These are phyloP conservation scores for Chelonia mydas DNA, from an alignment of 2,797 vertebrate species.

Conservation along the genomic window DNA sequence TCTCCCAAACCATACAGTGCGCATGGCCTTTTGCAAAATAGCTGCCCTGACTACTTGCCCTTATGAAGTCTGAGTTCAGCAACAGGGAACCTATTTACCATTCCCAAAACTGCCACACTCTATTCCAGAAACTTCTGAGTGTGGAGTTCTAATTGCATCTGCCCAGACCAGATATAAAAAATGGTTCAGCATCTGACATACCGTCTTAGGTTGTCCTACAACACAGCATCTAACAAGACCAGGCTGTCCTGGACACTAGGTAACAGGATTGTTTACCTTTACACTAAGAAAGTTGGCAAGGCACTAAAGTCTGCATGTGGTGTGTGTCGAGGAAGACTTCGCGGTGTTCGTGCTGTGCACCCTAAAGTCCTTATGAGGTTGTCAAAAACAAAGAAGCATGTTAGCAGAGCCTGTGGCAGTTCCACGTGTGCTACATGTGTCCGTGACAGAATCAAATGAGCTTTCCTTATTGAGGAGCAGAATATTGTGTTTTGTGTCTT, in stretches of 20 bases:
- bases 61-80: no score
- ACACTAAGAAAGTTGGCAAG: constrained; percentile 98
- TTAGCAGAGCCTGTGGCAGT: constrained; percentile 97
- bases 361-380: constrained; percentile 98
- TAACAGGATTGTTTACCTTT: constrained; percentile 98
- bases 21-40: no score
- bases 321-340: constrained; percentile 95
- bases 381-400: constrained; percentile 98
- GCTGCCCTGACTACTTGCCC: no score
- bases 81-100: no score
- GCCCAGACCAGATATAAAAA: constrained; percentile 73
- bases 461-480: constrained; percentile 99
- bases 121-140: no score
- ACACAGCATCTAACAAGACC: constrained; percentile 98
- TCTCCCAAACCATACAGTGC: no score
- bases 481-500: constrained; percentile 89
- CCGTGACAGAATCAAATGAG: constrained; percentile 98
- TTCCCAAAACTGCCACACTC: no score
- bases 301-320: constrained; percentile 97
- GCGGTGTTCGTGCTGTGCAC: constrained; percentile 95
- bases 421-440: constrained; percentile 99
- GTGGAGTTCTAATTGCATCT: no score
- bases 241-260: constrained; percentile 97
- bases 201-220: constrained; percentile 99
- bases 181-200: constrained; percentile 99